Percentiles rank a stretch among this genome's conserved stretches.
phyloP scores from a whole-genome alignment of 2,113 vertebrate species.

The Azemiops feae region DNA sequence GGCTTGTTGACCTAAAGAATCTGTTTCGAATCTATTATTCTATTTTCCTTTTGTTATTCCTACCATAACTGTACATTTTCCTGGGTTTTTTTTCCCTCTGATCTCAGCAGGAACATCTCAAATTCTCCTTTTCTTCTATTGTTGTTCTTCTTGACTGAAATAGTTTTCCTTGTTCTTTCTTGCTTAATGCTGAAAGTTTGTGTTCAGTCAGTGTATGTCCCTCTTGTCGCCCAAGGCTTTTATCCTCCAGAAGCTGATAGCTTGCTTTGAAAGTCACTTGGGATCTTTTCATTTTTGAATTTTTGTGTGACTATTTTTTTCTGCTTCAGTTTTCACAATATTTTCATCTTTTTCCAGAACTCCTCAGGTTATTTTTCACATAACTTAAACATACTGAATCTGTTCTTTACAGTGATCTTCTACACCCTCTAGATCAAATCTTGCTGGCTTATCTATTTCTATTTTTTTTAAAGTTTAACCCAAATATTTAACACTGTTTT shows the following conservation, averaged over 20 bases:
- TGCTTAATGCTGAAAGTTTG: background rate
- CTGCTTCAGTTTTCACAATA: background rate
- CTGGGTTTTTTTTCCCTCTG: background rate
- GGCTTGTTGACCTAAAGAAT: background rate
- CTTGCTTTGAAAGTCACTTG: background rate
- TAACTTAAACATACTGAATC: background rate
- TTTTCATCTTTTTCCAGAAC: background rate
- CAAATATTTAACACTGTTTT: background rate
- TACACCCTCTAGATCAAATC: background rate
- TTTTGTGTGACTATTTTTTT: background rate
- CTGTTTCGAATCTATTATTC: background rate
- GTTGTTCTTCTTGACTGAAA: background rate
- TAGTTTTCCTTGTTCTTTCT: background rate
- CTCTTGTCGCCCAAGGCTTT: background rate
- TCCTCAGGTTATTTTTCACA: background rate
- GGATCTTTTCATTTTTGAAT: background rate
- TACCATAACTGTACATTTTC: background rate
- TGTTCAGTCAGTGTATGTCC: background rate
- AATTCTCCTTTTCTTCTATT: background rate
- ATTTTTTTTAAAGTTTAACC: background rate
- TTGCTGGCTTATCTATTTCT: background rate
- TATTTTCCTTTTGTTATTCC: background rate
- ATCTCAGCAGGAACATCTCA: background rate
- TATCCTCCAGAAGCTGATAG: background rate
- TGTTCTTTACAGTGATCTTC: background rate